Conservation (phyloP, 2,888 invertebrate species). For the Agrotis clavis region DNA sequence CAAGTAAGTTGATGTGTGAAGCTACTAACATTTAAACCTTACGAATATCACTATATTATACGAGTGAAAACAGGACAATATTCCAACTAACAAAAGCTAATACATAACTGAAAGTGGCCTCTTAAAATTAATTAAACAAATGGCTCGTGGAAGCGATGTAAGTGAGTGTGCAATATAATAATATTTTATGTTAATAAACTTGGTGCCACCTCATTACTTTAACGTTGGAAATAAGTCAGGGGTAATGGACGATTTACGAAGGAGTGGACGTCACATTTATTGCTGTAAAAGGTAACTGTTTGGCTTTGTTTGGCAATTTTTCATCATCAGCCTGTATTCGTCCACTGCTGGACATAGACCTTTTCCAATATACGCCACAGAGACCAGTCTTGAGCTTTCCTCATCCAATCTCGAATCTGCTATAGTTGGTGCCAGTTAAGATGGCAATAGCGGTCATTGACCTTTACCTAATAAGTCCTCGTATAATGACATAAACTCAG, state of each 20-base stretch:
- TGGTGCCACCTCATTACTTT: slow-evolving; percentile 65
- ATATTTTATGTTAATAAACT: slow-evolving; percentile 67
- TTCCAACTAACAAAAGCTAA: neutral
- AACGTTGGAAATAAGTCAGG: slow-evolving; percentile 64
- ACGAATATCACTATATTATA: neutral
- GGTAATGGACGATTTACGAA: slow-evolving; percentile 54
- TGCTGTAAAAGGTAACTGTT: slow-evolving; percentile 38
- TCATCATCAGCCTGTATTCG: too few species aligned
- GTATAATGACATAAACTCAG: too few species aligned
- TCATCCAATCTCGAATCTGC: too few species aligned
- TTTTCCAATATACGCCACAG: too few species aligned
- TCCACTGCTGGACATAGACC: too few species aligned
- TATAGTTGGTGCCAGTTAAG: too few species aligned
- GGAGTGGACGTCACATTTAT: slow-evolving; percentile 59
- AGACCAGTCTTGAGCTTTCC: too few species aligned
- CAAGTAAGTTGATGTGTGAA: too few species aligned
- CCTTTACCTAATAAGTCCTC: too few species aligned
- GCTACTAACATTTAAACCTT: neutral
- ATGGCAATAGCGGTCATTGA: too few species aligned
- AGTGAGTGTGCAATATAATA: slow-evolving; percentile 46
- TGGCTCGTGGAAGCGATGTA: slow-evolving; percentile 5
- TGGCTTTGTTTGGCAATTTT: neutral
- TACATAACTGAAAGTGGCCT: neutral
- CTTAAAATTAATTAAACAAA: slow-evolving; percentile 33
- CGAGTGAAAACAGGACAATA: neutral